phyloP scores from a whole-genome alignment of 2,888 invertebrate species.

The Oscheius onirici region DNA sequence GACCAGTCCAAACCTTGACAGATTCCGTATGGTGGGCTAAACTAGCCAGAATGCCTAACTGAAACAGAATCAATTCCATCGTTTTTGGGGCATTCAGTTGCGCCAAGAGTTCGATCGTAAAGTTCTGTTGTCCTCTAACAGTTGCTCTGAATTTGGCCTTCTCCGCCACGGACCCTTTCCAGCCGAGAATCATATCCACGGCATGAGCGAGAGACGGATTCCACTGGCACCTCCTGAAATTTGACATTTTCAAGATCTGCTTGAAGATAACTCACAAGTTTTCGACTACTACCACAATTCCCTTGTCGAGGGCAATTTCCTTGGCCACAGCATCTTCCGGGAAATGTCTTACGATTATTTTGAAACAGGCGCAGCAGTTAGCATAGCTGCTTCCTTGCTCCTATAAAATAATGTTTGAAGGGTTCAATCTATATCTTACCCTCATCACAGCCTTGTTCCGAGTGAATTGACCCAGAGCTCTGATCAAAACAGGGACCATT shows the following conservation, averaged over 20 bases:
- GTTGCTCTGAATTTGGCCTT: background rate
- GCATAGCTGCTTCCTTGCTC: background rate
- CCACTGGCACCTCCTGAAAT: background rate
- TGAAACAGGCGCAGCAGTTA: background rate
- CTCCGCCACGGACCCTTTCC: background rate
- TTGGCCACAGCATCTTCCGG: background rate
- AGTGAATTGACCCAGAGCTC: background rate
- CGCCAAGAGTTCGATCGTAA: background rate
- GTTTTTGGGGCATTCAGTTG: background rate
- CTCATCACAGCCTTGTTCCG: background rate
- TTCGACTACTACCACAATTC: background rate
- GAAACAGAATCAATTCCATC: background rate
- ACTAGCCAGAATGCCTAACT: background rate
- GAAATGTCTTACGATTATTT: background rate
- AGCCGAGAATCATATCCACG: background rate
- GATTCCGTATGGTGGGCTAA: background rate
- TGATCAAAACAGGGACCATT: background rate
- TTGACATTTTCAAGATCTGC: background rate
- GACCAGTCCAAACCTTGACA: background rate
- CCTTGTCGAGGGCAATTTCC: background rate
- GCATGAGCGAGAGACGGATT: background rate
- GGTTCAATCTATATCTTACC: background rate
- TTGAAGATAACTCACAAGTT: background rate
- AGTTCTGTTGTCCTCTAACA: background rate
- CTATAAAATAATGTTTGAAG: background rate